Evolutionary conservation across 2,113 vertebrate species (phyloP), one percentile per base, ranked within the genome.

Genomic region (Pseudorasbora parva): DNA sequence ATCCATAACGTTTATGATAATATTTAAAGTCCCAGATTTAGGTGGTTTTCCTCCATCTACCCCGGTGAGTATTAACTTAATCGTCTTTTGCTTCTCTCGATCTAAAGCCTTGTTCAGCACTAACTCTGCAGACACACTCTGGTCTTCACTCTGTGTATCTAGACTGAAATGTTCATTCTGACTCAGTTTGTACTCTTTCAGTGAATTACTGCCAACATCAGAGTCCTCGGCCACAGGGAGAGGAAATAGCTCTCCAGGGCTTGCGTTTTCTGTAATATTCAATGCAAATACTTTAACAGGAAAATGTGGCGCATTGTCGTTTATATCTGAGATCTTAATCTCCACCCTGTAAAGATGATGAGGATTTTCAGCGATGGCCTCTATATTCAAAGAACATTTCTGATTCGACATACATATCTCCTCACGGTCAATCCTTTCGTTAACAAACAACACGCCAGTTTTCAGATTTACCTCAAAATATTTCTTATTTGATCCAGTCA

Each of bases 281-380:
- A 94, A 8, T 1, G 30, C 74, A 1, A 0, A 23, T 1, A 47
- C 66, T 19, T 89, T 84, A 2, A 89, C 79, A 0, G 23, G 10
- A 88, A 95, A 95, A 62, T 45, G 54, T 0, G 94, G 94, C 0
- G 87, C 80, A 82, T 95, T 93, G 56, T 95, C 94, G 82, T 95
- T 95, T 1, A 95, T 84, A 74, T 95, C 94, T 69, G 85, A 59
- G 47, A 95, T 86, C 17, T 90, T 84, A 9, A 95, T 80, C 86
- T 95, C 93, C 47, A 94, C 88, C 73, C 92, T 91, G 76, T 93
- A 90, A 0, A 95, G 88, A 12, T 83, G 88, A 19, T 90, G 90
- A 4, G 94, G 94, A 23, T 93, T 90, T 33, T 85, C 88, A 37
- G 90, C 25, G 33, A 91, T 54, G 0, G 89, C 90, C 60, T 95